Conservation (phyloP, 2,888 invertebrate species). For the Teinopalpus imperialis region DNA sequence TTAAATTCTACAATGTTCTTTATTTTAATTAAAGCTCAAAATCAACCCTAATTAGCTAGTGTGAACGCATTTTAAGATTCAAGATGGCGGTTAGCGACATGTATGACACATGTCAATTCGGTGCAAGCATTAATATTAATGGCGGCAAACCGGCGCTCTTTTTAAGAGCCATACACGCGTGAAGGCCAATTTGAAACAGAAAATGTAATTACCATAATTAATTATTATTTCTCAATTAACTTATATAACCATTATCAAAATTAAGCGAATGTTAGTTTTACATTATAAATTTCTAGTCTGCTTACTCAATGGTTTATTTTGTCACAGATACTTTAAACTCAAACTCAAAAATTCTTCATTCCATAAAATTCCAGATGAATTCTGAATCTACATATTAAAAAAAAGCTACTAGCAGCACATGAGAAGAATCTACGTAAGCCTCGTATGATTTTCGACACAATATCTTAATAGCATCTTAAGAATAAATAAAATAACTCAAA, state of each 20-base stretch:
- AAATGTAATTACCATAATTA: constrained; percentile 18
- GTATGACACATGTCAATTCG: constrained; percentile 65
- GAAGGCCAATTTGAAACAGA: constrained; percentile 16
- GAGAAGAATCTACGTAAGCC: no score
- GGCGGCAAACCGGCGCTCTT: constrained; percentile 41
- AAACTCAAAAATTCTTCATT: no score
- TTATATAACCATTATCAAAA: neutral
- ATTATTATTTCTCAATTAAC: constrained; percentile 13
- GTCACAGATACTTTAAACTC: no score
- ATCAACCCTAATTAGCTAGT: constrained; percentile 12
- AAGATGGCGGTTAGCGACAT: constrained; percentile 41
- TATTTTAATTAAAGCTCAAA: constrained; percentile 22
- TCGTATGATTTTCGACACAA: no score
- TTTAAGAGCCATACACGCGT: constrained; percentile 29
- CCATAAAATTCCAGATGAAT: no score
- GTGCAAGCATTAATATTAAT: constrained; percentile 64
- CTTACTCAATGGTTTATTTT: no score
- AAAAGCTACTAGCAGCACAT: no score
- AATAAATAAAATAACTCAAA: no score
- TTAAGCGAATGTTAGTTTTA: no score
- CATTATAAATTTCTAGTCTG: no score
- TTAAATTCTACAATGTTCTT: neutral
- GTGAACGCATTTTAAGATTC: constrained; percentile 9
- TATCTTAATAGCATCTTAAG: no score
- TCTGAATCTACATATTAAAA: no score